Evolutionary conservation across 2,113 vertebrate genomes (phyloP).

Genomic region (Riparia riparia): DNA sequence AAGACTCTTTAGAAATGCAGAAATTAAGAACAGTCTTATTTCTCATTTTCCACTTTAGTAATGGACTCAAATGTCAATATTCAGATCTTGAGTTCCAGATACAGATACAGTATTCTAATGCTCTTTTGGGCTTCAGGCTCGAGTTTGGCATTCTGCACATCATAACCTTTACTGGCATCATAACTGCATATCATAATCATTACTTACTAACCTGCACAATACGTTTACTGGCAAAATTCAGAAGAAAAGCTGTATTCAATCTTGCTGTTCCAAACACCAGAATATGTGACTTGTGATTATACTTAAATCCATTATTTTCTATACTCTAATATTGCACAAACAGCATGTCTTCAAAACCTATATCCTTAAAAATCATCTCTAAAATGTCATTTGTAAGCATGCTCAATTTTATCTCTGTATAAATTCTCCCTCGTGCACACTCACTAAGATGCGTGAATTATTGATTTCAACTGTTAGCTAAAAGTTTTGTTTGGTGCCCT

Average conservation of each 20-base stretch:
- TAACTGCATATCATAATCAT: too few relatives aligned
- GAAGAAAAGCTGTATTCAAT: neutral
- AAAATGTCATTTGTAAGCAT: neutral
- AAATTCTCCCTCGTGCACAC: neutral
- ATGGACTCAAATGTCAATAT: neutral
- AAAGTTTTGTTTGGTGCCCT: neutral
- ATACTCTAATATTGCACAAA: neutral
- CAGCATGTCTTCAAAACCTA: neutral
- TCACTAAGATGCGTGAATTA: neutral
- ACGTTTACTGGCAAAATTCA: neutral
- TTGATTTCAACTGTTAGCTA: neutral
- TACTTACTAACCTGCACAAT: too few relatives aligned
- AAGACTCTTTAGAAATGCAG: neutral
- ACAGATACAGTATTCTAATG: neutral
- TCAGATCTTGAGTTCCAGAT: neutral
- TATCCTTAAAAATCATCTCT: neutral
- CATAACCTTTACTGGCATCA: neutral
- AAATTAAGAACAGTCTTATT: neutral
- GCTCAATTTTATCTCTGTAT: neutral
- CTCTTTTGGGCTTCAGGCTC: neutral
- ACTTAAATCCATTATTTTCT: neutral
- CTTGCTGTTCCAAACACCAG: neutral
- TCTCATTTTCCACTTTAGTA: neutral
- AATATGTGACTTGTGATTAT: neutral
- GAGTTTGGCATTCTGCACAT: neutral